Conservation (phyloP, 53 echinoderm and acorn worm species). For the Temnopleurus reevesii region DNA sequence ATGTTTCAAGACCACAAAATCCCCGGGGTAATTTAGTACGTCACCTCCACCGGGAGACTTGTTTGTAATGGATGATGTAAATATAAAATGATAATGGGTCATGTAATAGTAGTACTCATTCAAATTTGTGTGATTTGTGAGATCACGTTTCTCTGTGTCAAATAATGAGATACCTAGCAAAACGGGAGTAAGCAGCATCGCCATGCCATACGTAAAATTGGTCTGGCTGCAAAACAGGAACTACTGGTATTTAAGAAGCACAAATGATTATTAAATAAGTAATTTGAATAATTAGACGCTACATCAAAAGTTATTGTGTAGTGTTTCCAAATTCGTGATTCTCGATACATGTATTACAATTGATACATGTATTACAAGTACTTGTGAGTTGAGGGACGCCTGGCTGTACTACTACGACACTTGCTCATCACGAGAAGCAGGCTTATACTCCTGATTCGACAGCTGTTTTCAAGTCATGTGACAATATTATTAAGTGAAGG, state of each 20-base stretch:
- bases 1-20: neutral
- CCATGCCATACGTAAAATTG: neutral
- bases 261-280: too few relatives aligned
- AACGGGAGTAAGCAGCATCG: neutral
- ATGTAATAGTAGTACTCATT: neutral
- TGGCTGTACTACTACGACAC: neutral
- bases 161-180: neutral
- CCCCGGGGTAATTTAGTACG: neutral
- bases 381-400: too few relatives aligned
- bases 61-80: neutral
- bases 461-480: slow-evolving; percentile 38
- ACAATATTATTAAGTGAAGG: neutral
- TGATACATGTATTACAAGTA: too few relatives aligned
- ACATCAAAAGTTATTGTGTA: too few relatives aligned
- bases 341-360: too few relatives aligned
- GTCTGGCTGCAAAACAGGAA: neutral
- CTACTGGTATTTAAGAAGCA: too few relatives aligned
- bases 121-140: slow-evolving; percentile 8
- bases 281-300: too few relatives aligned
- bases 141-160: neutral
- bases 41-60: neutral
- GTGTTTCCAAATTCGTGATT: too few relatives aligned
- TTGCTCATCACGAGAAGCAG: neutral
- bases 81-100: too few relatives aligned
- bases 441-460: neutral